phyloP scores from a whole-genome alignment of 2,113 vertebrate genomes.

The Oreotrochilus melanogaster region DNA sequence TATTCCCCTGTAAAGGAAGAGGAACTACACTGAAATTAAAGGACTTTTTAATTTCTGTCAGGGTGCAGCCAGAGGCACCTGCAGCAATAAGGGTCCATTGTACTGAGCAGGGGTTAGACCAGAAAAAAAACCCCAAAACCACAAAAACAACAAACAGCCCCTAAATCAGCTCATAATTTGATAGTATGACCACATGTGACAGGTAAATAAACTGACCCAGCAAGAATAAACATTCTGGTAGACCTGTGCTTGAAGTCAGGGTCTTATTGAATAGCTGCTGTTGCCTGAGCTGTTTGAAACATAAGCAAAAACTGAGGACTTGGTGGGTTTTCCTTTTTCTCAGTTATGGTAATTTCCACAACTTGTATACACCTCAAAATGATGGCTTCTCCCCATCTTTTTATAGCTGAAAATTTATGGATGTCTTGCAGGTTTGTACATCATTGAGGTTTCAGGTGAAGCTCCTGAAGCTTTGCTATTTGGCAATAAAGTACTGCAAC shows the following conservation, averaged over 20 bases:
- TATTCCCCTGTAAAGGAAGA: rapidly evolving
- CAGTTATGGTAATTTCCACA: not conserved
- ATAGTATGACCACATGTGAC: not conserved
- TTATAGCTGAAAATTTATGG: not conserved
- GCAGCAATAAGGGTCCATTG: not conserved
- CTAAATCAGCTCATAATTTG: not conserved
- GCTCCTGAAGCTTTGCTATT: not conserved
- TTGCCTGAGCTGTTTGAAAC: not conserved
- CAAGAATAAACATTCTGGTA: not conserved
- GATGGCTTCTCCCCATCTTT: not conserved
- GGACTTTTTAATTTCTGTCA: not conserved
- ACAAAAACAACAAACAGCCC: not conserved
- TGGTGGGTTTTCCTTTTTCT: not conserved
- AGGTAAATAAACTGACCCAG: not conserved
- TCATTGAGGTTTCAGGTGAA: not conserved
- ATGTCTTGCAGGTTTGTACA: not conserved
- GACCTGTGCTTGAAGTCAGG: not conserved
- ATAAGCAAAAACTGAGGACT: not conserved
- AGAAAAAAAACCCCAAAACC: not conserved
- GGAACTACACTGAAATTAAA: not conserved
- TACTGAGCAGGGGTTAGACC: not conserved
- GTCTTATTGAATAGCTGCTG: not conserved
- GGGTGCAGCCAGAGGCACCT: not conserved
- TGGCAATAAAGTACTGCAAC: not conserved
- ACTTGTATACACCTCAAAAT: rapidly evolving